Percentiles rank a stretch among this genome's conserved stretches.
These are phyloP conservation scores for Morelia viridis DNA, from an alignment of 2,797 vertebrate species.

Conservation along the genomic window DNA sequence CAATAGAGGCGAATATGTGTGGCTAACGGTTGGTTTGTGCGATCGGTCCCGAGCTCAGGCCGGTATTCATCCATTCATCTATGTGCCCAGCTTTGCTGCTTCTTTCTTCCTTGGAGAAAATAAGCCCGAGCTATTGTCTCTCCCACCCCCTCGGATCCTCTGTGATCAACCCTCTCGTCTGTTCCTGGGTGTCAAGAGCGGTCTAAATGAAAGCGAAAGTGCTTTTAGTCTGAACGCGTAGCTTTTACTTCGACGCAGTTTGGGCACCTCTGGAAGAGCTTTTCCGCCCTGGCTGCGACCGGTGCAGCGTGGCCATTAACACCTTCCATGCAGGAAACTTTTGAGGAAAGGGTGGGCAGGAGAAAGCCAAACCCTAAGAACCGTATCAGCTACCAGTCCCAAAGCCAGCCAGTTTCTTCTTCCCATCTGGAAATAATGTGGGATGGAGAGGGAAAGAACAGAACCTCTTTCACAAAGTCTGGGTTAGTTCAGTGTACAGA, in stretches of 20 bases:
- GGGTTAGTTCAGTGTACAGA: not conserved
- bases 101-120: constrained; percentile 1
- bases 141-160: no score
- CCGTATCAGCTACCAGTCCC: not conserved
- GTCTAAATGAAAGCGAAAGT: constrained; percentile 61
- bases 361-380: not conserved
- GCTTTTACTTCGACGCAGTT: not conserved
- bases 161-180: not conserved
- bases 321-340: not conserved
- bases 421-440: constrained; percentile 18
- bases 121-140: constrained; percentile 11
- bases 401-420: not conserved
- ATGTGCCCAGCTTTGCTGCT: not conserved
- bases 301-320: not conserved
- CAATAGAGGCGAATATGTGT: no score
- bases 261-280: not conserved
- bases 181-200: not conserved
- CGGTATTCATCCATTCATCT: not conserved
- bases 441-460: no score
- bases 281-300: not conserved
- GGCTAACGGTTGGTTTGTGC: not conserved
- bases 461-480: not conserved
- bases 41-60: not conserved
- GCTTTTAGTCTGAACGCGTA: not conserved
- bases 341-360: not conserved